phyloP scores from a whole-genome alignment of 2,888 invertebrate species.

The Athrips mouffetella region DNA sequence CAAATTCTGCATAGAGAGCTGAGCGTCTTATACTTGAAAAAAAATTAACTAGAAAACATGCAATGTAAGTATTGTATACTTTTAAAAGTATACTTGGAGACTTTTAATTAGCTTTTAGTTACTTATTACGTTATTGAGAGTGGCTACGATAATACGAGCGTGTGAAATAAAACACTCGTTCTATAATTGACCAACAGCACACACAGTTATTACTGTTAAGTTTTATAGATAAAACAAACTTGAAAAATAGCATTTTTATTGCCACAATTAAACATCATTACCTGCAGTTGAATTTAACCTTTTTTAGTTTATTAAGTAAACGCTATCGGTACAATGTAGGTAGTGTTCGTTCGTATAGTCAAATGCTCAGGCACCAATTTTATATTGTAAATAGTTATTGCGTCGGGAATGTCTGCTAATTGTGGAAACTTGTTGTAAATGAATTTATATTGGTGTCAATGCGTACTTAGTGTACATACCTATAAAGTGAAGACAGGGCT shows the following conservation, averaged over 20 bases:
- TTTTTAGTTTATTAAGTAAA: constrained; percentile 28
- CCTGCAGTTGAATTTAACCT: constrained; percentile 20
- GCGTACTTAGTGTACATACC: constrained; percentile 25
- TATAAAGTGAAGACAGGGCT: not conserved
- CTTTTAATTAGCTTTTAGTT: no score
- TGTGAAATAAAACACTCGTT: not conserved
- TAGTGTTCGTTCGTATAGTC: not conserved
- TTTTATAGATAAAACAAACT: constrained; percentile 6
- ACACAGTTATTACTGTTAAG: not conserved
- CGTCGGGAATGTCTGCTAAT: constrained; percentile 38
- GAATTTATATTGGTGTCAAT: constrained; percentile 46
- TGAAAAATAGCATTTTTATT: constrained; percentile 6
- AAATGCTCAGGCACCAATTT: constrained; percentile 36
- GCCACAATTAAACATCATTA: constrained; percentile 13
- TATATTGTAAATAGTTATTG: constrained; percentile 46
- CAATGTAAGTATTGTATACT: no score
- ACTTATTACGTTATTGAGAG: no score
- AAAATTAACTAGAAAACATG: no score
- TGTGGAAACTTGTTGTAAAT: constrained; percentile 42
- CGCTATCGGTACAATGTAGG: constrained; percentile 30
- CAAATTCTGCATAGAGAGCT: no score
- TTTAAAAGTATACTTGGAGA: no score
- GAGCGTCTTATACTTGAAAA: no score
- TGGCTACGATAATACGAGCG: not conserved
- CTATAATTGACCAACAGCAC: not conserved